phyloP scores from a whole-genome alignment of 2,888 invertebrate species.

The Seira sanloemensis region DNA sequence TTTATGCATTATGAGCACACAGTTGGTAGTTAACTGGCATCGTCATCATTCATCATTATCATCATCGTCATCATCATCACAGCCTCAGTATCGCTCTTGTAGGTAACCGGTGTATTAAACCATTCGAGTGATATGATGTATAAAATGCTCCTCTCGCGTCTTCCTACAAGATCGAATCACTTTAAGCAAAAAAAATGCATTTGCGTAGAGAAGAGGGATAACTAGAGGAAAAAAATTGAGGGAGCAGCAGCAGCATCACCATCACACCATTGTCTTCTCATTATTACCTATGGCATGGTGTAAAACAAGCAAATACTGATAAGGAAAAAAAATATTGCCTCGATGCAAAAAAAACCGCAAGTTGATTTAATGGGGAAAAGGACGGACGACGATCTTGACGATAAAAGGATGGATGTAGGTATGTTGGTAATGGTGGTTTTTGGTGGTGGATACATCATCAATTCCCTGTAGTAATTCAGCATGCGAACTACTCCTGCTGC shows the following conservation, averaged over 20 bases:
- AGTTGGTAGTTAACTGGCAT: slow-evolving; percentile 34
- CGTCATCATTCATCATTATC: neutral
- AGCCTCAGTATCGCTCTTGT: neutral
- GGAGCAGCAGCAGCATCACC: neutral
- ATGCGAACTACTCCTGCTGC: neutral
- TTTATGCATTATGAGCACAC: slow-evolving; percentile 38
- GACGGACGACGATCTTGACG: slow-evolving; percentile 17
- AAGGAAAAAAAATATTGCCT: slow-evolving; percentile 13
- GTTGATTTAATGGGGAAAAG: slow-evolving; percentile 30
- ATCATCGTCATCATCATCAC: neutral
- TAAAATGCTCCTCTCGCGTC: neutral
- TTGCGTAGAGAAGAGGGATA: neutral
- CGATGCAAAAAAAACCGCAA: slow-evolving; percentile 22
- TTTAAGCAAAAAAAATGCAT: neutral
- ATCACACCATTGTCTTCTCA: neutral
- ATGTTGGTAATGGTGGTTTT: neutral
- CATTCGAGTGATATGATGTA: neutral
- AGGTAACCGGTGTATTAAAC: neutral
- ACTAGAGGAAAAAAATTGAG: neutral
- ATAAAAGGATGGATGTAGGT: too few relatives aligned
- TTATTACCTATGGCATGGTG: neutral
- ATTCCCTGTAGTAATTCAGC: neutral
- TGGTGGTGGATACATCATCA: neutral
- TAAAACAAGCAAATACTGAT: slow-evolving; percentile 1
- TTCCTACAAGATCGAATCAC: neutral